A percentile compares a stretch with the other conserved stretches of the same genome.
Conservation (phyloP, 2,113 vertebrate genomes). For the Neoarius graeffei region DNA sequence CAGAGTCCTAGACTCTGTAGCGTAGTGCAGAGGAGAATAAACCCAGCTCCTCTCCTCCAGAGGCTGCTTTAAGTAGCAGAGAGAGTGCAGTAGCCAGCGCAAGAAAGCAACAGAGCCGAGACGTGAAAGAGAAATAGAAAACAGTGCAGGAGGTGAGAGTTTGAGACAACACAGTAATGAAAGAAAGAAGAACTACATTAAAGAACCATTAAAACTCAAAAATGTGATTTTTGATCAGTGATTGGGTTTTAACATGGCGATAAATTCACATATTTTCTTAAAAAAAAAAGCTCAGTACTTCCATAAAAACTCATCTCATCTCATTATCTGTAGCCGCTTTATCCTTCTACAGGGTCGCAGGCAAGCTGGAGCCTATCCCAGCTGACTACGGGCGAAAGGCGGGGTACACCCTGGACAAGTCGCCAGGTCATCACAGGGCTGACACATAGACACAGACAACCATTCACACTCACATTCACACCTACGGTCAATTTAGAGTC, state of each 20-base stretch:
- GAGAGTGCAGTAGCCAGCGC: constrained; percentile 80
- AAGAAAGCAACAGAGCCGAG: constrained; percentile 54
- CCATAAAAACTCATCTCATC: not conserved
- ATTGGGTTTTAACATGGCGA: not conserved
- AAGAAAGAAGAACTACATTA: constrained; percentile 45
- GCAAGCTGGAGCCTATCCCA: too few species aligned
- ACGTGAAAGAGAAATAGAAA: constrained; percentile 65
- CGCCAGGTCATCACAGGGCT: too few species aligned
- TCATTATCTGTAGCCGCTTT: too few species aligned
- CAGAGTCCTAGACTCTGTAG: constrained; percentile 84
- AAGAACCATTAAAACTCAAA: constrained; percentile 32
- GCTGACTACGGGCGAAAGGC: too few species aligned
- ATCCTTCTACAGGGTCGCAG: too few species aligned
- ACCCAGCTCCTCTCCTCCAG: constrained; percentile 98
- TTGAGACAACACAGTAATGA: constrained; percentile 69
- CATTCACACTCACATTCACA: too few species aligned
- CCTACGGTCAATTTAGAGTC: too few species aligned
- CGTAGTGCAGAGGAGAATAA: constrained; percentile 99
- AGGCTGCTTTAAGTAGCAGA: constrained; percentile 80
- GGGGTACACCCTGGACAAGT: too few species aligned
- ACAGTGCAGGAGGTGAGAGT: constrained; percentile 69
- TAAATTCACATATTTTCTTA: not conserved
- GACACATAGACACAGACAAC: too few species aligned
- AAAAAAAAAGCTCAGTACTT: not conserved
- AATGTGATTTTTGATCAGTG: not conserved